Evolutionary conservation across 2,888 invertebrate genomes (phyloP).

Genomic region (Ceramica pisi): DNA sequence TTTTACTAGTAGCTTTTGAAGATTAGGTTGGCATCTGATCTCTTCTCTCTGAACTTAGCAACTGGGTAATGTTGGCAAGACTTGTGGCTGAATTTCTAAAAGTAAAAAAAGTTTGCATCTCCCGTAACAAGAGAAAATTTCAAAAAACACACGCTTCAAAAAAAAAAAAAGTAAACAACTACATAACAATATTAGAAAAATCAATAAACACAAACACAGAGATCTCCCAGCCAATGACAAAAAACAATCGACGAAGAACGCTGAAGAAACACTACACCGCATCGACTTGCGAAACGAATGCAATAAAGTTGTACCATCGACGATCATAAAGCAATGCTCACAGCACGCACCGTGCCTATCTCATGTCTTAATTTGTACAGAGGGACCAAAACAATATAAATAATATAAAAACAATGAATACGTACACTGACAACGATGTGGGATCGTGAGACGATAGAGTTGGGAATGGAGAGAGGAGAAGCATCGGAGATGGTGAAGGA

Average conservation of each 20-base stretch:
- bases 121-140: background rate
- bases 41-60: background rate
- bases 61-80: background rate
- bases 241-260: slow-evolving; percentile 31
- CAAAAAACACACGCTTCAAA: background rate
- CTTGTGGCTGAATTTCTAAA: background rate
- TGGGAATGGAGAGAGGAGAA: slow-evolving; percentile 44
- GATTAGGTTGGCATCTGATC: too few species aligned
- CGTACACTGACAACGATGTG: slow-evolving; percentile 75
- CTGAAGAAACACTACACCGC: slow-evolving; percentile 50
- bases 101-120: background rate
- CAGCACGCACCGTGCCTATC: slow-evolving; percentile 74
- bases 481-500: background rate
- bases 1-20: background rate
- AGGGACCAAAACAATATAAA: slow-evolving; percentile 78
- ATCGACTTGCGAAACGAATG: slow-evolving; percentile 53
- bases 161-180: background rate
- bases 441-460: slow-evolving; percentile 62
- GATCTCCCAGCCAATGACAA: slow-evolving; percentile 33
- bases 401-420: slow-evolving; percentile 86
- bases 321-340: slow-evolving; percentile 66
- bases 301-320: slow-evolving; percentile 62
- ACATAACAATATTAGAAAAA: slow-evolving; percentile 2
- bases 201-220: slow-evolving; percentile 32
- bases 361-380: slow-evolving; percentile 87